Percentiles rank a stretch among this genome's conserved stretches.
Conservation (phyloP, 2,888 invertebrate genomes). For the Pachydiplax longipennis region DNA sequence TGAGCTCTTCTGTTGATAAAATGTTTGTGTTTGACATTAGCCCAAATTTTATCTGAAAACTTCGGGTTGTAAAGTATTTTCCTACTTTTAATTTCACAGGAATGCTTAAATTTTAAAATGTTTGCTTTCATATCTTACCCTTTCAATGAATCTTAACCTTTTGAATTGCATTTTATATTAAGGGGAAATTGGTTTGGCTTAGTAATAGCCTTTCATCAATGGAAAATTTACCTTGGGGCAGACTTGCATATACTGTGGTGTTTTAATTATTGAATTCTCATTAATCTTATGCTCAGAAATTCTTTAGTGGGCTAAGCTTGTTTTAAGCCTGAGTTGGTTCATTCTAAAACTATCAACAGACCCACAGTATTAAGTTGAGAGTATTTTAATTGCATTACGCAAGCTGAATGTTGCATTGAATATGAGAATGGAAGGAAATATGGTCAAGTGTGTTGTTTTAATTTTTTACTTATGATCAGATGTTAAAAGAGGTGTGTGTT, state of each 20-base stretch:
- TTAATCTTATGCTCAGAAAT: background rate
- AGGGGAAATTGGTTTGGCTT: background rate
- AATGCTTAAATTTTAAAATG: background rate
- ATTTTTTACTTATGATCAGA: slow-evolving; percentile 20
- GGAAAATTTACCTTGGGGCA: background rate
- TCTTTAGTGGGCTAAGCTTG: background rate
- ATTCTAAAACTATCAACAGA: background rate
- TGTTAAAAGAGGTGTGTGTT: slow-evolving; percentile 35
- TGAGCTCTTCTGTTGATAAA: background rate
- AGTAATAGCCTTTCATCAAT: background rate
- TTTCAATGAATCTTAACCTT: background rate
- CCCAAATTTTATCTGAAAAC: background rate
- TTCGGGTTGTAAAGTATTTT: background rate
- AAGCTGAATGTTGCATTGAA: background rate
- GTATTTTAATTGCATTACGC: background rate
- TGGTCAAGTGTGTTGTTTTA: background rate
- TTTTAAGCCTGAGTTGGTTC: background rate
- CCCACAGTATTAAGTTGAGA: slow-evolving; percentile 6
- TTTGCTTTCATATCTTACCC: background rate
- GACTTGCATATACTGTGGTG: background rate
- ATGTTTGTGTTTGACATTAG: background rate
- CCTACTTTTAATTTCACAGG: background rate
- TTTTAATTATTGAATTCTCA: background rate
- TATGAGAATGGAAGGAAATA: background rate
- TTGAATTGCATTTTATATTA: background rate